These are phyloP conservation scores for Apamea epomidion DNA, from an alignment of 2,888 invertebrate species.

Conservation along the genomic window DNA sequence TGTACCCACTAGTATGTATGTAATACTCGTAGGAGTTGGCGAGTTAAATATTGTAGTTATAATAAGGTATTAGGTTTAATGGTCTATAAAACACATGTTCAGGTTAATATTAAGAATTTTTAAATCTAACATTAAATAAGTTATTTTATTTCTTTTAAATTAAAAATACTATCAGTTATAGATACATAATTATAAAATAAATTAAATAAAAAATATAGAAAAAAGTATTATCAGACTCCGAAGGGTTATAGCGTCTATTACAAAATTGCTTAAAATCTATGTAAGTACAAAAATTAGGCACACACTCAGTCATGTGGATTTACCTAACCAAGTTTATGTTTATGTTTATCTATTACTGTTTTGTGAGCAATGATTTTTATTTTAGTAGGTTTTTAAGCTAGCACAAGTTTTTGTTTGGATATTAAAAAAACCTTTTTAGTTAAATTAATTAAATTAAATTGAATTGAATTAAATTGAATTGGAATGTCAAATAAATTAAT, in stretches of 20 bases:
- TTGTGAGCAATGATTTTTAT: background rate
- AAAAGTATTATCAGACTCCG: no score
- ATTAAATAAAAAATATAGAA: no score
- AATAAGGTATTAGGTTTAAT: slow-evolving; percentile 15
- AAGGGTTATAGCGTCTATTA: no score
- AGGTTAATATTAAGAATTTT: background rate
- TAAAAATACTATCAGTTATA: background rate
- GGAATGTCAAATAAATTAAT: no score
- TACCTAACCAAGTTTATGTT: no score
- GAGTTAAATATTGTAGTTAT: slow-evolving; percentile 14
- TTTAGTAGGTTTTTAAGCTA: background rate
- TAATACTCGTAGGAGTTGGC: background rate
- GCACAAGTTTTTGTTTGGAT: background rate
- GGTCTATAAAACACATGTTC: background rate
- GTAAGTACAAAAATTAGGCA: no score
- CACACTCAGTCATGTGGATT: no score
- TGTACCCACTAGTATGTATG: background rate
- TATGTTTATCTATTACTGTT: background rate
- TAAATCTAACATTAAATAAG: background rate
- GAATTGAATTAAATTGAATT: no score
- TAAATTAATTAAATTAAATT: no score
- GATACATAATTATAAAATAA: no score
- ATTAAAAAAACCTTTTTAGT: no score
- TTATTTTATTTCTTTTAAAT: background rate
- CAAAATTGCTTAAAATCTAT: no score